Conservation (phyloP, 1,140 invertebrate species). For the Dreissena rostriformis region DNA sequence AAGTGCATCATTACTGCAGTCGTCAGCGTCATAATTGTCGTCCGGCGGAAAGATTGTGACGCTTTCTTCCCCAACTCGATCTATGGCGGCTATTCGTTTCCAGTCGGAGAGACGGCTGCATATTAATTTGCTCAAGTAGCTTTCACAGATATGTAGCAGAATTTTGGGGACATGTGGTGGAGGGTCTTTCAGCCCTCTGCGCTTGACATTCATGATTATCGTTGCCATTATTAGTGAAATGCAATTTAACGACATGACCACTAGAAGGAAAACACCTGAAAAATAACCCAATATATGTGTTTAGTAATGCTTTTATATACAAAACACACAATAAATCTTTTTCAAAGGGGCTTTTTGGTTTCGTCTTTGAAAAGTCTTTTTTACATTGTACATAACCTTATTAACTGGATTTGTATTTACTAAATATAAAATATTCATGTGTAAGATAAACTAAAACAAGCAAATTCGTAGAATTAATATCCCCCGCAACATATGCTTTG, state of each 20-base stretch:
- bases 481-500: too few species aligned
- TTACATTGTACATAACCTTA: not conserved
- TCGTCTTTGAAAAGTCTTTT: not conserved
- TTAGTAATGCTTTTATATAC: too few species aligned
- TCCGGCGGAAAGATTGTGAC: not conserved
- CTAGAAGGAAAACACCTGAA: slow-evolving; percentile 75
- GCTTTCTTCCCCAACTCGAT: not conserved
- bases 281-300: not conserved
- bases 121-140: slow-evolving; percentile 65
- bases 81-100: slow-evolving; percentile 18
- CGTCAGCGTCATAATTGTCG: slow-evolving; percentile 16
- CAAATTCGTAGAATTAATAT: too few species aligned
- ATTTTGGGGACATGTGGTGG: slow-evolving; percentile 68
- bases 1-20: not conserved
- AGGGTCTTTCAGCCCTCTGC: slow-evolving; percentile 64
- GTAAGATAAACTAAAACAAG: too few species aligned
- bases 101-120: slow-evolving; percentile 58
- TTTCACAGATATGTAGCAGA: slow-evolving; percentile 70
- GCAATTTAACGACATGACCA: slow-evolving; percentile 79
- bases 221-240: slow-evolving; percentile 77
- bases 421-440: too few species aligned
- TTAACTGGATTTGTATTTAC: not conserved
- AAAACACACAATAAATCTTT: too few species aligned
- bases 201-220: slow-evolving; percentile 78
- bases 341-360: not conserved